Percentiles rank a stretch among this genome's conserved stretches.
phyloP scores from a whole-genome alignment of 1,140 invertebrate species.

The Brachionus asplanchnoidis region DNA sequence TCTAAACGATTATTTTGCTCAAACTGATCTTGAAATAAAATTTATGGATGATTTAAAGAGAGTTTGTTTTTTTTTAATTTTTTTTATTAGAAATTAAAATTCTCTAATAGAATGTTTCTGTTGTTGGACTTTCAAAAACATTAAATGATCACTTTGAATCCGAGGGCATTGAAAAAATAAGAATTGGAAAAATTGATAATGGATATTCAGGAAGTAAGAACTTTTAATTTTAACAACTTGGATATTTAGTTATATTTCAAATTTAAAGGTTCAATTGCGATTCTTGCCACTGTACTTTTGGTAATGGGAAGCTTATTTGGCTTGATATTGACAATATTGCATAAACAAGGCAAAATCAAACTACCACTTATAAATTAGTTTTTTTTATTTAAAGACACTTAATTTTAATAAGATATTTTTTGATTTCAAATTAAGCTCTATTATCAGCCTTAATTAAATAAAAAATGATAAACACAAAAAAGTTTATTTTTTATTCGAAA shows the following conservation, averaged over 20 bases:
- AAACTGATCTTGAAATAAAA: not conserved
- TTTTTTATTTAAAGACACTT: not conserved
- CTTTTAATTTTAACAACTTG: not conserved
- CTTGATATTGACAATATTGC: not conserved
- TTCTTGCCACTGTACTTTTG: not conserved
- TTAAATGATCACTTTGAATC: not conserved
- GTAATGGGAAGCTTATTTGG: not conserved
- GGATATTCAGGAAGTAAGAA: not conserved
- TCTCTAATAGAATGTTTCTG: not conserved
- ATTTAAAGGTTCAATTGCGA: not conserved
- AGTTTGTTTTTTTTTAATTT: not conserved
- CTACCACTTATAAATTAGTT: not conserved
- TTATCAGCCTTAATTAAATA: not conserved
- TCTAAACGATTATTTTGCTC: not conserved
- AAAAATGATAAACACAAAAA: not conserved
- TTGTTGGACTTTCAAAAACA: not conserved
- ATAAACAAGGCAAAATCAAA: not conserved
- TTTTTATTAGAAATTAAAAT: not conserved
- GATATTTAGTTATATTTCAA: not conserved
- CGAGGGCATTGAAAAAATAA: not conserved
- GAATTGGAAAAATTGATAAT: not conserved
- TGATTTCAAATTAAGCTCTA: not conserved
- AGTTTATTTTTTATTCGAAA: not conserved
- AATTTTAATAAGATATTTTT: not conserved
- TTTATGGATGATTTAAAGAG: slow-evolving; percentile 3